Base-by-base conservation (phyloP, 1,140 invertebrate species). In the Brachionus sp. region DNA sequence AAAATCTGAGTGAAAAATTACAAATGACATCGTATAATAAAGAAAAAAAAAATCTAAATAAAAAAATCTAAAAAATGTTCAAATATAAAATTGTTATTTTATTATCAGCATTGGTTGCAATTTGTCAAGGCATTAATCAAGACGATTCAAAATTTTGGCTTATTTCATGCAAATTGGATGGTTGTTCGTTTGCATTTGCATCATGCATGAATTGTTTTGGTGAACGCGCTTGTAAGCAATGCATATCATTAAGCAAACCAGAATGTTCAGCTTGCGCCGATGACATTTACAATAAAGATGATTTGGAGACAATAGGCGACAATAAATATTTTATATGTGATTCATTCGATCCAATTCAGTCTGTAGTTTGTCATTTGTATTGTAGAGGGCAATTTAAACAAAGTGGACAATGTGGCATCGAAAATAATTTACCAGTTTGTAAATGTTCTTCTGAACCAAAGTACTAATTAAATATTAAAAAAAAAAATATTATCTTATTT, bases 271-370 rank as follows among this genome's bases (percentile, higher is more conserved):
- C 16, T 23, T 64, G 57, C 25, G 57, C 25, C 57, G 25, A 16
- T 23, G 57, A 64, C 25, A 64, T 64, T 64, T 64, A 64, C 57
- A 64, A 64, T 64, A 64, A 64, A 64, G 25, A 64, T 64, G 57
- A 64, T 64, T 64, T 64, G 19, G 57, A 64, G 6, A 23, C 25
- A 23, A 64, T 64, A 9, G 57, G 19, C 16, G 19, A 25, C 19
- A 7, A 16, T 9, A 25, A 9, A 64, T 64, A 64, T 25, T 23
- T 64, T 16, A 64, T 64, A 16, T 53, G 50, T 53, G 50, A 53
- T 19, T n/a, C 12, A 5, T 19, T 4, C 4, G 57, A 64, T 64
- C 19, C 57, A 64, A 23, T 64, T 23, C 57, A 64, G 25, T 16
- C 25, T 23, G 25, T 23, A 23, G 57, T 25, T 23, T 64, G 57